A percentile compares a stretch with the other conserved stretches of the same genome.
Evolutionary conservation across 2,888 invertebrate species (phyloP).

Genomic region (Lottia gigantea): DNA sequence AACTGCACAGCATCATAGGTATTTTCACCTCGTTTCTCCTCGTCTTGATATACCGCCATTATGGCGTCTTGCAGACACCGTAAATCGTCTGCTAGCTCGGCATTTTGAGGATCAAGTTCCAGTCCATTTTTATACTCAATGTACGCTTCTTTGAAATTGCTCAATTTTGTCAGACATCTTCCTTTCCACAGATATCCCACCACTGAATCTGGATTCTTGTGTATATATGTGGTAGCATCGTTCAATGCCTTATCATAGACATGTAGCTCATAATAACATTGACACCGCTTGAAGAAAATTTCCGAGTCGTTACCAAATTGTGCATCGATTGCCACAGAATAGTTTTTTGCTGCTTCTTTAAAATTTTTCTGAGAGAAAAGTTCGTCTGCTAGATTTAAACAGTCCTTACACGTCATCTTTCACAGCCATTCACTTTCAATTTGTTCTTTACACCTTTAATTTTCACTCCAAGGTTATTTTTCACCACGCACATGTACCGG

Average conservation of each 20-base stretch:
- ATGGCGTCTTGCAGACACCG: constrained; percentile 39
- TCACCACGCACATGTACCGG: too few species aligned
- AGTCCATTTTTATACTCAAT: constrained; percentile 35
- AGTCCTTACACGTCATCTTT: neutral
- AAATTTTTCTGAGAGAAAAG: neutral
- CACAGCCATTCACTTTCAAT: too few species aligned
- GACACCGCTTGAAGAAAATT: constrained; percentile 25
- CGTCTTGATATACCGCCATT: constrained; percentile 28
- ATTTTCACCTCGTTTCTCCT: constrained; percentile 25
- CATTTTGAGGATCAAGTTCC: constrained; percentile 38
- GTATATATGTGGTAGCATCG: constrained; percentile 32
- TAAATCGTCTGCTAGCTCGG: constrained; percentile 34
- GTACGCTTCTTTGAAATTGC: constrained; percentile 38
- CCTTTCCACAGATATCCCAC: constrained; percentile 36
- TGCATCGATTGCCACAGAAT: neutral
- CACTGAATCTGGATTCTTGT: constrained; percentile 28
- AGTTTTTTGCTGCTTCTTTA: neutral
- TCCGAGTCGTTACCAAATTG: constrained; percentile 3
- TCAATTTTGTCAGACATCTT: constrained; percentile 32
- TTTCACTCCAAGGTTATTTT: too few species aligned
- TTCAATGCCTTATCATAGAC: constrained; percentile 31
- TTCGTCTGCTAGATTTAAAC: neutral
- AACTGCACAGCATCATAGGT: constrained; percentile 40
- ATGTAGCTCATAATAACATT: constrained; percentile 32
- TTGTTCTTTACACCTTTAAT: too few species aligned